A percentile compares a stretch with the other conserved stretches of the same genome.
phyloP scores from a whole-genome alignment of 2,113 vertebrate genomes.

The Copsychus sechellarum region DNA sequence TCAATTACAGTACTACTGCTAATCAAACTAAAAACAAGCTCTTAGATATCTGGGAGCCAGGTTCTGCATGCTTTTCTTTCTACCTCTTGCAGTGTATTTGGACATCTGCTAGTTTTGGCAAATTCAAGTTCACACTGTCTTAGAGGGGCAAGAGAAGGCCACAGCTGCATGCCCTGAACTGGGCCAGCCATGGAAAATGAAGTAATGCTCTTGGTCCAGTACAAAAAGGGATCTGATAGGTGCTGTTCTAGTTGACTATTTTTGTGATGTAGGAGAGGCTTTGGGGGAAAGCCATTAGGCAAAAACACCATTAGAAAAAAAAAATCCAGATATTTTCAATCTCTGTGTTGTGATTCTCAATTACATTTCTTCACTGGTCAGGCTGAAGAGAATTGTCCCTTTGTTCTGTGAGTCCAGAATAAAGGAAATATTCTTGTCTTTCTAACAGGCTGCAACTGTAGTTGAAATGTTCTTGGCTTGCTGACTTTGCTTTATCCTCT shows the following conservation, averaged over 20 bases:
- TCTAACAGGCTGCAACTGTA: neutral
- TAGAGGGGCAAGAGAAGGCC: neutral
- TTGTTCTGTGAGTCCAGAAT: neutral
- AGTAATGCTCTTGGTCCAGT: neutral
- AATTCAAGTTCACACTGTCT: neutral
- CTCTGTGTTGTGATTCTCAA: neutral
- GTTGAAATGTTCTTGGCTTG: conserved; percentile 15
- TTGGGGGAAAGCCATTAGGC: neutral
- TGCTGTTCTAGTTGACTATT: neutral
- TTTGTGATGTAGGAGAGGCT: neutral
- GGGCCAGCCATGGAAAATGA: neutral
- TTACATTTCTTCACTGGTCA: neutral
- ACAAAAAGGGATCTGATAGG: neutral
- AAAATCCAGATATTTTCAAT: neutral
- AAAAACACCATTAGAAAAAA: neutral
- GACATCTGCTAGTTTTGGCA: neutral
- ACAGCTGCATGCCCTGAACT: neutral
- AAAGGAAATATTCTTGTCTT: neutral
- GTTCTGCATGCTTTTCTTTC: neutral
- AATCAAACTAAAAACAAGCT: neutral
- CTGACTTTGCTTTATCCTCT: conserved; percentile 49
- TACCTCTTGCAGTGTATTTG: neutral
- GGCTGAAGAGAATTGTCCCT: neutral
- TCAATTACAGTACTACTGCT: neutral
- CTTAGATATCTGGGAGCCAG: neutral